Evolutionary conservation across 1,140 invertebrate species (phyloP).

Genomic region (Anoplophora glabripennis): DNA sequence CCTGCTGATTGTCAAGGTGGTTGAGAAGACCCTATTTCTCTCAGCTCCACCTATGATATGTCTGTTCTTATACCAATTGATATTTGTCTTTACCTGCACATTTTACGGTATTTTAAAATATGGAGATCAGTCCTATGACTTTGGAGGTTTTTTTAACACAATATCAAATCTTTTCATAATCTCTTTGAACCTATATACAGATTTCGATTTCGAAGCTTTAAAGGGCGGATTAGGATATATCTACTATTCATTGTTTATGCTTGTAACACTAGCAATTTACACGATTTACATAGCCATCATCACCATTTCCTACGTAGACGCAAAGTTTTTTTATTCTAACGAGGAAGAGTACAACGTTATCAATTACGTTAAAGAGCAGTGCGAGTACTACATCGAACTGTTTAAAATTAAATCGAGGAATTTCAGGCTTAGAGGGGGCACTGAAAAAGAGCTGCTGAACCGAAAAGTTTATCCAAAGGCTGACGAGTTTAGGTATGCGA

Average conservation of each 20-base stretch:
- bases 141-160: constrained; percentile 15
- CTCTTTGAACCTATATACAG: constrained; percentile 5
- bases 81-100: constrained; percentile 23
- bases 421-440: constrained; percentile 5
- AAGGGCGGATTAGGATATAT: constrained; percentile 14
- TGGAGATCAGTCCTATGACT: constrained; percentile 19
- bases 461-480: constrained; percentile 20
- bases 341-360: constrained; percentile 11
- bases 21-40: constrained; percentile 29
- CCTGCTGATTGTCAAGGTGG: constrained; percentile 28
- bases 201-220: constrained; percentile 17
- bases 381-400: constrained; percentile 22
- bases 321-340: constrained; percentile 21
- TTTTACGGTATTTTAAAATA: constrained; percentile 22
- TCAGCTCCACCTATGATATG: constrained; percentile 13
- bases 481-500: constrained; percentile 22
- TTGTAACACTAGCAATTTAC: constrained; percentile 23
- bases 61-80: constrained; percentile 24
- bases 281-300: constrained; percentile 31
- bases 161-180: constrained; percentile 22
- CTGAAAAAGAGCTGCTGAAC: background rate
- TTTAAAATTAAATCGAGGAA: constrained; percentile 8
- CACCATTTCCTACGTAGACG: constrained; percentile 25
- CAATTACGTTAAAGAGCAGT: constrained; percentile 22
- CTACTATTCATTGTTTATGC: constrained; percentile 26